Evolutionary conservation across 2,888 invertebrate species (phyloP).

Genomic region (Trachelus iudaicus): DNA sequence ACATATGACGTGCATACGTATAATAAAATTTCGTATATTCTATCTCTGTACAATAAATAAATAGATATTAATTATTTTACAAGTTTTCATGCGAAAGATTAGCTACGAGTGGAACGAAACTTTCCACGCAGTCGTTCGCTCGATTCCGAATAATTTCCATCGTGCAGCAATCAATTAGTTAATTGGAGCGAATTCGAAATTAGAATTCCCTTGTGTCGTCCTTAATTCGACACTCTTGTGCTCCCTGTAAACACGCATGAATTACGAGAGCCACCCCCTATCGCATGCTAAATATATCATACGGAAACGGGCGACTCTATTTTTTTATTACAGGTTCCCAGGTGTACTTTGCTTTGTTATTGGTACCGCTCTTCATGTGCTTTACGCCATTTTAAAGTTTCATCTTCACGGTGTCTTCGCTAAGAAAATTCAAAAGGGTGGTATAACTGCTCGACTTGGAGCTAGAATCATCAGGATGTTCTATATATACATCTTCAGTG

Average conservation of each 20-base stretch:
- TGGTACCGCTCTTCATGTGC: slow-evolving; percentile 69
- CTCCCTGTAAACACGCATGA: neutral
- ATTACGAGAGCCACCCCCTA: neutral
- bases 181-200: neutral
- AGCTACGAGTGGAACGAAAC: neutral
- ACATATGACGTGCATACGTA: no score
- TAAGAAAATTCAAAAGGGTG: slow-evolving; percentile 19
- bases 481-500: slow-evolving; percentile 68
- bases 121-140: neutral
- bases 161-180: neutral
- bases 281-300: neutral
- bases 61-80: neutral
- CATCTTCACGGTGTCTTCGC: slow-evolving; percentile 37
- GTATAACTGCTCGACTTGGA: neutral
- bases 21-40: neutral
- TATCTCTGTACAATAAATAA: neutral
- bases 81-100: neutral
- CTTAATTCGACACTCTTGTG: neutral
- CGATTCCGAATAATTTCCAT: neutral
- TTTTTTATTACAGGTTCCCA: slow-evolving; percentile 62
- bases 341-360: slow-evolving; percentile 63
- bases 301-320: neutral
- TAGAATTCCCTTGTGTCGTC: neutral
- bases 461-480: slow-evolving; percentile 47
- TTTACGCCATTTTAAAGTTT: slow-evolving; percentile 66